Evolutionary conservation across 2,888 invertebrate genomes (phyloP), one percentile per base, ranked within the genome.

Genomic region (Altica lythri): DNA sequence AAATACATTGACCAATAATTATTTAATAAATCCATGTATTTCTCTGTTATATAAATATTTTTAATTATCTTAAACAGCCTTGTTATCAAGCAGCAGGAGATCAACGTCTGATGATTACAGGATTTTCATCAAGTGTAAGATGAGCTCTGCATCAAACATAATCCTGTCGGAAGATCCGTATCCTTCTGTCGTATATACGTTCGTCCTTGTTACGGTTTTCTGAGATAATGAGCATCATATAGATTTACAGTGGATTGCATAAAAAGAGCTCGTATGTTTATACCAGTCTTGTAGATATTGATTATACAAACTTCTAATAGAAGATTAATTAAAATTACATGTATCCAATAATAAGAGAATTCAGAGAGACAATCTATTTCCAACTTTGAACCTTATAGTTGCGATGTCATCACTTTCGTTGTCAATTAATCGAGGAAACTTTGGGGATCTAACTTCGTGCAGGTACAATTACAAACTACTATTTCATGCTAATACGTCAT

Each of bases 21-120:
- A n/a, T n/a, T n/a, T n/a, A n/a, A n/a, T n/a, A n/a, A n/a, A n/a
- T n/a, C n/a, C n/a, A n/a, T n/a, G n/a, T n/a, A n/a, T n/a, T n/a
- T n/a, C n/a, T n/a, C n/a, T n/a, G n/a, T n/a, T n/a, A n/a, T 5
- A 12, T 55, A 60, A 60, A 45, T 45, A 51, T 51, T 55, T 55
- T 55, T 47, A 51, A 55, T 51, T 46, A 47, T 47, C 47, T 22
- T 46, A 19, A 19, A 4, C 44, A 19, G 42, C 14, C 19, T 55
- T 46, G 51, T 55, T 55, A 43, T 40, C 34, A 29, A 44, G 38
- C 44, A 37, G 46, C 55, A 16, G 47, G 42, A 43, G 45, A 35
- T 42, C 45, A 32, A 10, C 44, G 18, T 54, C 38, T 54, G 38
- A 52, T 45, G 45, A 52, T 30, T 38, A 46, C 38, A 19, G 37